phyloP scores from a whole-genome alignment of 2,797 vertebrate genomes.

The Premnoplex brunnescens region DNA sequence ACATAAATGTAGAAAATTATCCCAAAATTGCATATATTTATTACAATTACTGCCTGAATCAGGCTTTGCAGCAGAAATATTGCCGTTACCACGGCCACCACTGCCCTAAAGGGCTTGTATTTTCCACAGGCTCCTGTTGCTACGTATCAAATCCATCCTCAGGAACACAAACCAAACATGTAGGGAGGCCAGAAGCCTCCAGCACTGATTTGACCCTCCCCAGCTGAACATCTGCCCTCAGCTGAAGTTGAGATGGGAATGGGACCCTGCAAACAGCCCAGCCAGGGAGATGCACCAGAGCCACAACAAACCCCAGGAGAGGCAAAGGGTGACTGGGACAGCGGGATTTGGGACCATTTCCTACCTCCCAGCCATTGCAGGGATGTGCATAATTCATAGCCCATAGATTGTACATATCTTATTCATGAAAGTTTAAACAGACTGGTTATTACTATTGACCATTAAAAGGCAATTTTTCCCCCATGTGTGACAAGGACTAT shows the following conservation, averaged over 20 bases:
- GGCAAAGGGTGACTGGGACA: not conserved
- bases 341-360: not conserved
- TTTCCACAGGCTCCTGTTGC: not conserved
- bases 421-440: conserved; percentile 56
- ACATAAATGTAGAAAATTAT: not conserved
- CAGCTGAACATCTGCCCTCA: not conserved
- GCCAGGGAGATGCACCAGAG: not conserved
- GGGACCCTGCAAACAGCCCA: not conserved
- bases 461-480: conserved; percentile 6
- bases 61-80: not conserved
- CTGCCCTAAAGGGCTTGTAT: not conserved
- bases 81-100: not conserved
- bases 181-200: not conserved
- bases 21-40: not conserved
- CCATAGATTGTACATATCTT: conserved; percentile 45
- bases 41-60: not conserved
- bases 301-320: not conserved
- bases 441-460: conserved; percentile 37
- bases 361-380: not conserved
- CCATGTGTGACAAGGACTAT: not conserved
- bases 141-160: not conserved
- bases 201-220: not conserved
- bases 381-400: conserved; percentile 58
- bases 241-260: accelerated
- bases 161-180: accelerated